phyloP scores from a whole-genome alignment of 2,888 invertebrate genomes.

The Aricia artaxerxes region DNA sequence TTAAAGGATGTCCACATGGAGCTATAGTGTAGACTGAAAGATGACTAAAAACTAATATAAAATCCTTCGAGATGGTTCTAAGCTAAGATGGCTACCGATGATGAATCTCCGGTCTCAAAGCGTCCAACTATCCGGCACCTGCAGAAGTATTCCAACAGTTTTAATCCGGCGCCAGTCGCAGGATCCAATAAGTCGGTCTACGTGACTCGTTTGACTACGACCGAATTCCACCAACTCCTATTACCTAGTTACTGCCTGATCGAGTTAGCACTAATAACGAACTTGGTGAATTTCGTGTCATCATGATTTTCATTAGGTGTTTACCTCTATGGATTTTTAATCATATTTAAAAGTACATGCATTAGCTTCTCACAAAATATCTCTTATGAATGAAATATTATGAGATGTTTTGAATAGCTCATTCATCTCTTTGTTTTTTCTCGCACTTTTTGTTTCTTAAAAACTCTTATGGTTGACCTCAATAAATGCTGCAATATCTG shows the following conservation, averaged over 20 bases:
- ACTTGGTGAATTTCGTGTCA: background rate
- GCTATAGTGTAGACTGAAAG: no score
- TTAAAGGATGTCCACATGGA: no score
- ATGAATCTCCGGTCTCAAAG: background rate
- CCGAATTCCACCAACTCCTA: conserved; percentile 12
- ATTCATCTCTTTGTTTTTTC: no score
- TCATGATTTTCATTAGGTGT: background rate
- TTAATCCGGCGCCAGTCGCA: conserved; percentile 15
- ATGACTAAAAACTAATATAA: background rate
- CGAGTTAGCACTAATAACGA: conserved; percentile 12
- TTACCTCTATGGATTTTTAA: background rate
- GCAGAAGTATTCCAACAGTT: conserved; percentile 29
- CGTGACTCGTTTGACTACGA: conserved; percentile 11
- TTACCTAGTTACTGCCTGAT: conserved; percentile 14
- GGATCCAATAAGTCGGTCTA: background rate
- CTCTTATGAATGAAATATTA: no score
- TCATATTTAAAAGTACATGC: no score
- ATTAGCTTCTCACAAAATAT: no score
- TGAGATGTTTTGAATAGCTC: no score
- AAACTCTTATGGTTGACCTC: no score
- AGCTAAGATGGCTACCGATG: conserved; percentile 1
- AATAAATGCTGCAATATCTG: no score
- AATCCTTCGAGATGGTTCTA: background rate
- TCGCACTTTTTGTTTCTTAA: no score
- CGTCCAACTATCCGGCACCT: conserved; percentile 2